Evolutionary conservation across 1,140 invertebrate genomes (phyloP), one percentile per base, ranked within the genome.

Genomic region (Apocrypta bakeri): DNA sequence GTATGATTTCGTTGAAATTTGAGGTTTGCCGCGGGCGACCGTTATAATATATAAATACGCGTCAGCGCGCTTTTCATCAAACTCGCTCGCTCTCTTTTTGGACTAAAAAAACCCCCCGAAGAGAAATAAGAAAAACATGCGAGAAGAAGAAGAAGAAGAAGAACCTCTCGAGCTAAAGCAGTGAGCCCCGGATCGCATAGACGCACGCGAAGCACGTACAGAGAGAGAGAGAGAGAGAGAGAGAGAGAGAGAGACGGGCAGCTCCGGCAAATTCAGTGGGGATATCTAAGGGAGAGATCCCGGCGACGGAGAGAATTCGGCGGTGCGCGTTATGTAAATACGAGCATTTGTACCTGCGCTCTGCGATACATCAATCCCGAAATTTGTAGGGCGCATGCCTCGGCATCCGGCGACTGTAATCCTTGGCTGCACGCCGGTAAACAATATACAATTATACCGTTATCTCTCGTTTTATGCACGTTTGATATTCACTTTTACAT

Each of bases 351-450:
- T 92, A 92, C 91, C 91, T 92, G 91, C 89, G 90, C 90, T 88
- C 88, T 89, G 88, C 86, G 90, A 91, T 91, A 91, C 91, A 92
- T 92, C 90, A 91, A 92, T 91, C 86, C 88, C 83, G 85, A 83
- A 85, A 87, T 89, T 87, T 89, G 88, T 89, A 90, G 85, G 87
- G 89, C 91, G 91, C 91, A 92, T 92, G 91, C 91, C 90, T 92
- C 88, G 84, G 86, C 89, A 87, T 88, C 86, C 88, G 80, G 75
- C 77, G 80, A 76, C 80, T 48, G 6, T 27, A 66, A 11, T 31
- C 56, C 48, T 31, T 25, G 80, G 82, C 66, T 25, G 8, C 25
- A 29, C 24, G 63, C 63, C 24, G 63, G 48, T 56, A 56, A 48
- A 48, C 42, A 48, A 48, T 56, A 42, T 7, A 42, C 40, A 21